Conservation (phyloP, 2,888 invertebrate species). For the Platycheirus rosarum region DNA sequence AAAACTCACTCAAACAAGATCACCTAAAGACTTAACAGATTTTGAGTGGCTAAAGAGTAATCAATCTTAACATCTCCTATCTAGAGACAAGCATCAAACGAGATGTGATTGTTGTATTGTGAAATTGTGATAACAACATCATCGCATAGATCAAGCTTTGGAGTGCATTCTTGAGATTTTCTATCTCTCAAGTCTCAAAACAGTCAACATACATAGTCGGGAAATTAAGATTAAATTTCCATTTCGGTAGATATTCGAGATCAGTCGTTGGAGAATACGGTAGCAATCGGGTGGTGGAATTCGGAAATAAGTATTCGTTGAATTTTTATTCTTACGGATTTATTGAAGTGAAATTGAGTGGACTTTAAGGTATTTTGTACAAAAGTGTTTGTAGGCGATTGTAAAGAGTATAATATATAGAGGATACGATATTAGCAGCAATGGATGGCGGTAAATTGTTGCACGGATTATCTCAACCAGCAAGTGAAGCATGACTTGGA, state of each 20-base stretch:
- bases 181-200: slow-evolving; percentile 1
- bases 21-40: neutral
- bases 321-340: neutral
- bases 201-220: slow-evolving; percentile 12
- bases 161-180: slow-evolving; percentile 53
- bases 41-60: slow-evolving; percentile 35
- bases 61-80: slow-evolving; percentile 13
- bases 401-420: neutral
- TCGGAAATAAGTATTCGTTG: neutral
- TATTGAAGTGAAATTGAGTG: slow-evolving; percentile 4
- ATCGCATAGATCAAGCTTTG: slow-evolving; percentile 37
- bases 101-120: slow-evolving; percentile 6
- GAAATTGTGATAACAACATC: slow-evolving; percentile 24
- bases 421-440: slow-evolving; percentile 34
- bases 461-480: slow-evolving; percentile 28
- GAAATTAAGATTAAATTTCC: slow-evolving; percentile 63
- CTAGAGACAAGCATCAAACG: slow-evolving; percentile 19
- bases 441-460: slow-evolving; percentile 61
- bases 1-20: slow-evolving; percentile 31
- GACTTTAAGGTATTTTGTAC: slow-evolving; percentile 1
- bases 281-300: slow-evolving; percentile 32
- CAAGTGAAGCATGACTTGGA: slow-evolving; percentile 32
- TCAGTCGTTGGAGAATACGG: slow-evolving; percentile 58
- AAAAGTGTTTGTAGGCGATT: slow-evolving; percentile 17
- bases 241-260: slow-evolving; percentile 44